Evolutionary conservation across 1,140 invertebrate species (phyloP), one percentile per base, ranked within the genome.

Genomic region (roundworm (Caenorhabditis elegans)): DNA sequence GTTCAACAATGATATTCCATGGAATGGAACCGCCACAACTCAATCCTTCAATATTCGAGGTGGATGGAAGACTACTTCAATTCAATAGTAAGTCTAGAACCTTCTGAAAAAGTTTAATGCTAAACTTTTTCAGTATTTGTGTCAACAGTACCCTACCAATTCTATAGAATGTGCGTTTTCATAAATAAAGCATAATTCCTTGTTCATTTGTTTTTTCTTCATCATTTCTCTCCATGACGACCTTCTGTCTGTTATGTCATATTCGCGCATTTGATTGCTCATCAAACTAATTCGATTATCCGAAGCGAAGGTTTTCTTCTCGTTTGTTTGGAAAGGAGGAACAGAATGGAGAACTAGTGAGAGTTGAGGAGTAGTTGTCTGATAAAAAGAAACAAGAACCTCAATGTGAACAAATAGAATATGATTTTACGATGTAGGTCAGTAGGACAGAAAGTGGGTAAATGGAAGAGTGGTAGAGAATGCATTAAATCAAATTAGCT

Each of bases 401-500:
- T n/a, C 53, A 60, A 3, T 3, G 53, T 39, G 31, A 70, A 70
- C 34, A 70, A 39, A 70, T 39, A 70, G n/a, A 36, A 70, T 70
- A 39, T 36, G 34, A 39, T 36, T 70, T 70, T 70, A 70, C 60
- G 60, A 70, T 39, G 34, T 70, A 39, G 60, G 60, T 70, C 60
- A 70, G 11, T 70, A 6, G n/a, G 28, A 36, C 10, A 39, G 34
- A 39, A 70, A 70, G 34, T 39, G 28, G 60, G 60, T 70, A 24
- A 43, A 70, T n/a, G 3, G n/a, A 11, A 24, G 60, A 70, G 60
- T 22, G 17, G 3, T 1, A 70, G 60, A 70, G 34, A 70, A 43
- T 39, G 60, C 60, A 70, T 70, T 70, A 39, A 70, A 70, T 70
- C 60, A 70, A 70, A 70, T 70, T 70, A 70, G 60, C 39, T 60